Base-by-base conservation (phyloP, 2,888 invertebrate genomes). In the Caenorhabditis becei region DNA sequence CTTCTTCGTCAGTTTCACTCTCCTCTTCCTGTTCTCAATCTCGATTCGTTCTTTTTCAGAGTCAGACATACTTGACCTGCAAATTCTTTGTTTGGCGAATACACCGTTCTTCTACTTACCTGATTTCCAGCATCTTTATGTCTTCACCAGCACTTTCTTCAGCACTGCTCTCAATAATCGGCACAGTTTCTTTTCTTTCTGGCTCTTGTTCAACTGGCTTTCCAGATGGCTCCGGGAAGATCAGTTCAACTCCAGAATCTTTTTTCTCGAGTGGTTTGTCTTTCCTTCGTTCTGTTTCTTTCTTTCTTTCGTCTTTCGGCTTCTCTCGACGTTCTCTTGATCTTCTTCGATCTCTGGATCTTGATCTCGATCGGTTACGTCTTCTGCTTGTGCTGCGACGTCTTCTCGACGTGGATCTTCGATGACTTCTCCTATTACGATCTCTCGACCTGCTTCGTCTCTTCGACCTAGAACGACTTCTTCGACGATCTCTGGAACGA, bases 11-110 rank as follows among this genome's bases (percentile, higher is more conserved):
- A 82, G 66, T 18, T 82, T 83, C 53, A 90, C 85, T 41, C 88
- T 77, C 26, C 88, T 74, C 66, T 90, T 90, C 16, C 89, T 77
- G 62, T 90, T 90, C 65, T 89, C 89, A 26, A 90, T 89, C 62
- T 90, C 88, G 24, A 85, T 82, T 51, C 84, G 80, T 69, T 90
- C 90, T 54, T 86, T 86, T 61, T 90, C 90, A 8, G 89, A 89
- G 53, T 90, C 90, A 37, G 89, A 89, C 90, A 90, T 90, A 41
- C 86, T 86, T 16, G 89, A 89, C 59, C 86, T 41, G 35, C 14
- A 74, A 44, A 18, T 44, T 32, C 14, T 61, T 35, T 18, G 44
- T 58, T 24, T 37, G 4, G 14, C 35, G 5, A 56, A 14, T 16
- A 14, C 1, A 14, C 35, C 11, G 1, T 18, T 26, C 2, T n/a